Evolutionary conservation across 2,113 vertebrate species (phyloP).

Genomic region (Sebastes fasciatus): DNA sequence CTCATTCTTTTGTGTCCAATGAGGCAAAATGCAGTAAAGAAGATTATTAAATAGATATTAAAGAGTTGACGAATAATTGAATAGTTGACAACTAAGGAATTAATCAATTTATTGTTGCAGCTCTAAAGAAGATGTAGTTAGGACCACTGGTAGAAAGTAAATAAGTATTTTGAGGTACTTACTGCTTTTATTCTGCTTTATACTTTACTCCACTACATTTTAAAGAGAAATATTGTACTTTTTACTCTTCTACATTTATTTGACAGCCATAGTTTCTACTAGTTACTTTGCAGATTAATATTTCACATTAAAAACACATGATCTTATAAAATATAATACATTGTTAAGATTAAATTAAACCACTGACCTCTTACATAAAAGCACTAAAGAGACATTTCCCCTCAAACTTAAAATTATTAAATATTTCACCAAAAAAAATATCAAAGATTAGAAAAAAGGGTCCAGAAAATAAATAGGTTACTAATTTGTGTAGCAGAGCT

Average conservation of each 20-base stretch:
- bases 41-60: not conserved
- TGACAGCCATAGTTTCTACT: not conserved
- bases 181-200: not conserved
- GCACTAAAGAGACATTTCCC: too few species aligned
- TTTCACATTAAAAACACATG: not conserved
- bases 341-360: too few species aligned
- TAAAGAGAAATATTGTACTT: not conserved
- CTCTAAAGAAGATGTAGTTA: not conserved
- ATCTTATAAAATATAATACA: not conserved
- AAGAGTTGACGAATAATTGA: too few species aligned
- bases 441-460: not conserved
- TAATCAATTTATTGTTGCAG: too few species aligned
- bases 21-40: not conserved
- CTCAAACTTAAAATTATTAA: too few species aligned
- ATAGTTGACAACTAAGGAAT: too few species aligned
- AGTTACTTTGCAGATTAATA: not conserved
- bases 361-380: not conserved
- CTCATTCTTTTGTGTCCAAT: constrained; percentile 33
- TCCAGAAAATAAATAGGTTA: not conserved
- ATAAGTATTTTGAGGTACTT: not conserved
- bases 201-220: not conserved
- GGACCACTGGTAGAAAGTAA: not conserved
- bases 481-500: not conserved
- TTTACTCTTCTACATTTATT: not conserved
- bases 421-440: not conserved